Evolutionary conservation across 2,888 invertebrate species (phyloP), one percentile per base, ranked within the genome.

Genomic region (Parascotia fuliginaria): DNA sequence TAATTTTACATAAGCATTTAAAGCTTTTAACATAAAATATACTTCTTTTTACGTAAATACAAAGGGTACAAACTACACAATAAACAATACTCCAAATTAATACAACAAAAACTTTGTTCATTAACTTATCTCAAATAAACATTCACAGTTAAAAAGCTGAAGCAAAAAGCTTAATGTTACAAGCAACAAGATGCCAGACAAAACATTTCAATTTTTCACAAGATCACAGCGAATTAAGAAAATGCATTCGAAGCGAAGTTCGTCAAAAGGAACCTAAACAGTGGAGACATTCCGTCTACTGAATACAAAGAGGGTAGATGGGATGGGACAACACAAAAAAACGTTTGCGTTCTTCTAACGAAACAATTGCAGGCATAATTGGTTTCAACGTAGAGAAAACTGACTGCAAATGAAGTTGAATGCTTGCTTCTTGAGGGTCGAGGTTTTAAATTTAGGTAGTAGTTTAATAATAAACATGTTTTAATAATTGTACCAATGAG

Each of bases 321-420:
- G 49, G 64, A 27, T 48, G 48, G 45, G 54, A 34, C 29, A 28
- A 50, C 70, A 77, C 77, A 85, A 85, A 87, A n/a, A 89, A 88
- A 85, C 83, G 85, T 85, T 86, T 79, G 85, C 83, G n/a, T 82
- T 76, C 83, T 73, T 82, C 85, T 89, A 90, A 89, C 90, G 90
- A 91, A 91, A 90, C 89, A 90, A 91, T 90, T 81, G 88, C 87
- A 76, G 69, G 83, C 87, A 89, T 90, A 90, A 91, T 91, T 91
- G 90, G 89, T 90, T 91, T 89, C 82, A 89, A 87, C 82, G 85
- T 83, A 78, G 83, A 82, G 75, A 69, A 71, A 79, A 81, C 86
- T 87, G 80, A 81, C 86, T 87, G 87, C 81, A 84, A 86, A 88
- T 87, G 81, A 83, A 85, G 83, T 79, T 71, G 75, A 55, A 55